Conservation (phyloP, 2,113 vertebrate genomes). For the Hypomesus transpacificus region DNA sequence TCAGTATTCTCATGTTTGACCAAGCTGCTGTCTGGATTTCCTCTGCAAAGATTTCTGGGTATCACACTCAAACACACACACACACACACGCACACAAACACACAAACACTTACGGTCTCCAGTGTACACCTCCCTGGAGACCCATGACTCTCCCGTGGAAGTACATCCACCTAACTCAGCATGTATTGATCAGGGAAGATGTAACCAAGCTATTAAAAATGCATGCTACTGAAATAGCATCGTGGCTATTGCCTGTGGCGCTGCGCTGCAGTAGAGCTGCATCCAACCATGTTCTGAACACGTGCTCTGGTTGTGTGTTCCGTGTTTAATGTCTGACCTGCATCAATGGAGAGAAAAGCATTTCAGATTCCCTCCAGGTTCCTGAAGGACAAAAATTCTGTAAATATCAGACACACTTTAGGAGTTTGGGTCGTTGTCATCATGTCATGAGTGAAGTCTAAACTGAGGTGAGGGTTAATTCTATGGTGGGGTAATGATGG, state of each 20-base stretch:
- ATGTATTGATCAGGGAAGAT: conserved; percentile 5
- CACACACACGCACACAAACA: conserved; percentile 13
- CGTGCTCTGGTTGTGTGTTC: no score
- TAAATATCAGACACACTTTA: no score
- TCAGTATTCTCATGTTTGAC: conserved; percentile 20
- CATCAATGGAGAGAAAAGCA: no score
- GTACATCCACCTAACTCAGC: conserved; percentile 4
- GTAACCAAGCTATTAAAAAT: conserved; percentile 14
- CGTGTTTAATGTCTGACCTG: no score
- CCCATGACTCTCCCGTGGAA: conserved; percentile 4
- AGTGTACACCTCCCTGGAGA: conserved; percentile 10
- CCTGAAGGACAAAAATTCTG: no score
- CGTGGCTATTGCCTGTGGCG: conserved; percentile 10
- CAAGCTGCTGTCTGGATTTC: conserved; percentile 15
- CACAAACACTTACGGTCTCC: conserved; percentile 24
- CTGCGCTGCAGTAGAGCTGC: neutral
- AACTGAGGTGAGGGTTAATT: no score
- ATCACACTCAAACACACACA: neutral
- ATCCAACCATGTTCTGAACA: no score
- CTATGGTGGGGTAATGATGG: neutral
- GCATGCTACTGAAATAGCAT: conserved; percentile 8
- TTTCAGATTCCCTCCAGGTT: no score
- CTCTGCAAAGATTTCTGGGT: neutral
- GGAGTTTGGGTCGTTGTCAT: no score
- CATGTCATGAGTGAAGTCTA: no score